Conservation (phyloP, 2,888 invertebrate genomes). For the Suillia variegata region DNA sequence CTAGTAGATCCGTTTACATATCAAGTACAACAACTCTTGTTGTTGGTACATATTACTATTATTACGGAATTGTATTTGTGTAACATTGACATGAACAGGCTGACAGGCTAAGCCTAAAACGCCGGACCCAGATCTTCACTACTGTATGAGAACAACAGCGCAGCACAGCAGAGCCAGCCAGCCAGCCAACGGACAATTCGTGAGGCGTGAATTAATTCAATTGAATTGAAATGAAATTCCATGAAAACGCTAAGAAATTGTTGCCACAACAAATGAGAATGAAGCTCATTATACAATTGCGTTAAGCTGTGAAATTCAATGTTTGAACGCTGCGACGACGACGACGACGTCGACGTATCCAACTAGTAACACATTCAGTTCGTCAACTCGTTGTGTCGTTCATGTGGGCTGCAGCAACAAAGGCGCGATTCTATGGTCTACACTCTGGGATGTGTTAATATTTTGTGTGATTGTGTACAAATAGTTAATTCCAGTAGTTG, state of each 20-base stretch:
- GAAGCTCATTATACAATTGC: slow-evolving; percentile 54
- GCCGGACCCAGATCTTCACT: background rate
- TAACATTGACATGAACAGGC: slow-evolving; percentile 9
- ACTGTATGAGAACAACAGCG: slow-evolving; percentile 7
- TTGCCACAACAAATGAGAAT: slow-evolving; percentile 19
- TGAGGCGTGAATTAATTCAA: slow-evolving; percentile 59
- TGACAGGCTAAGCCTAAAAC: slow-evolving; percentile 7
- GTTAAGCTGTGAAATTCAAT: slow-evolving; percentile 58
- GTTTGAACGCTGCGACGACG: slow-evolving; percentile 42
- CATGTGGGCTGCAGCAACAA: background rate
- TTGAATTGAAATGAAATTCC: slow-evolving; percentile 52
- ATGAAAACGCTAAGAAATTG: slow-evolving; percentile 34
- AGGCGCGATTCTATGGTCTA: slow-evolving; percentile 7
- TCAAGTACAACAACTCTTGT: too few relatives aligned
- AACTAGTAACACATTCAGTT: too few relatives aligned
- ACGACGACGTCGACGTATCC: too few relatives aligned
- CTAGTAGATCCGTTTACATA: too few relatives aligned
- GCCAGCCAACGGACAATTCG: slow-evolving; percentile 33
- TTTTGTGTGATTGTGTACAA: slow-evolving; percentile 46
- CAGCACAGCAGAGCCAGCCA: background rate
- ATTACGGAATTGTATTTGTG: too few relatives aligned
- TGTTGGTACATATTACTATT: slow-evolving; percentile 1
- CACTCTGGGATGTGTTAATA: slow-evolving; percentile 29
- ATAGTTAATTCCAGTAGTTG: slow-evolving; percentile 56
- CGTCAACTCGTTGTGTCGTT: too few relatives aligned